These are phyloP conservation scores for Albula glossodonta DNA, from an alignment of 2,113 vertebrate species.

Conservation along the genomic window DNA sequence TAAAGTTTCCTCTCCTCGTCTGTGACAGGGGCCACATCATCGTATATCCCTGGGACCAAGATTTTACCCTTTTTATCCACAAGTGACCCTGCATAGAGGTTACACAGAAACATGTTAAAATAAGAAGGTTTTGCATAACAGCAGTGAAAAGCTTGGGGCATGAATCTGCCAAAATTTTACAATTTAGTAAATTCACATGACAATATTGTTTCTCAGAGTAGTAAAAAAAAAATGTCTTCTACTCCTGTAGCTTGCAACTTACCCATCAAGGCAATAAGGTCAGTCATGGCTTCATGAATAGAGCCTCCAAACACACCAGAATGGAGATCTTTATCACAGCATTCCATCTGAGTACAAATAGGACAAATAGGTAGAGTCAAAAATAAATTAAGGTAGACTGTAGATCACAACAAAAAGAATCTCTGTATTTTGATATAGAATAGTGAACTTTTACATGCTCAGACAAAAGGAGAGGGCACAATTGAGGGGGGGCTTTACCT, in stretches of 20 bases:
- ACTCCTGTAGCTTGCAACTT: conserved; percentile 49
- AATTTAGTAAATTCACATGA: background rate
- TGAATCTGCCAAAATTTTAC: no score
- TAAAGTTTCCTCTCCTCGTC: conserved; percentile 81
- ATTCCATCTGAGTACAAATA: conserved; percentile 70
- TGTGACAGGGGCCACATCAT: conserved; percentile 78
- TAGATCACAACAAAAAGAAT: background rate
- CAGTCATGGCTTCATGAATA: conserved; percentile 92
- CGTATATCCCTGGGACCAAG: conserved; percentile 79
- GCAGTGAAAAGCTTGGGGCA: no score
- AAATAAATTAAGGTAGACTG: background rate
- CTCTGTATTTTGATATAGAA: background rate
- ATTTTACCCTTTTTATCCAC: conserved; percentile 82
- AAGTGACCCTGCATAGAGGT: conserved; percentile 70
- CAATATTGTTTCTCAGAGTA: background rate
- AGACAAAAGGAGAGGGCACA: background rate
- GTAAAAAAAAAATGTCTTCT: background rate
- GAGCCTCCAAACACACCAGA: conserved; percentile 95
- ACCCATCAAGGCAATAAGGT: conserved; percentile 90
- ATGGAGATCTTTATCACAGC: conserved; percentile 85
- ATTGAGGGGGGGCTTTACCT: conserved; percentile 66
- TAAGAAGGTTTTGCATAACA: no score
- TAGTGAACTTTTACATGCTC: background rate
- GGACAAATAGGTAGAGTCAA: background rate
- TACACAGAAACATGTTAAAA: no score